Evolutionary conservation across 2,888 invertebrate genomes (phyloP), one percentile per base, ranked within the genome.

Genomic region (Brenthis ino): DNA sequence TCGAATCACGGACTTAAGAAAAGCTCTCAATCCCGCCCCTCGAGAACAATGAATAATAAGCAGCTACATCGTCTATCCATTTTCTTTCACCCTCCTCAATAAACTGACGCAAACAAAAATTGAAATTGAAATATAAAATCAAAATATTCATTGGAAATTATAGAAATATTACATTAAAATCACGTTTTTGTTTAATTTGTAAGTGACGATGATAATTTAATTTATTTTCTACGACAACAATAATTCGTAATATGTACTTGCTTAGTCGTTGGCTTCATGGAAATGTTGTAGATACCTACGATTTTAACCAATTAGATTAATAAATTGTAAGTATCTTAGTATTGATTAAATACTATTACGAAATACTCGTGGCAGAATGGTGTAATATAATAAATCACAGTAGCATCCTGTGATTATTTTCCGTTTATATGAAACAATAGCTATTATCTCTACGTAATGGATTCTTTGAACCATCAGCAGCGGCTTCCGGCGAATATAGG

Each of bases 11-110:
- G 79, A 80, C 84, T 77, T 77, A 79, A 80, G 84, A 80, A 86
- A 87, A 84, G 86, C 86, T 84, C 78, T 79, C 77, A 79, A 76
- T 80, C 82, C 80, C 82, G 73, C 72, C 75, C 76, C 74, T 72
- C 75, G 78, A 81, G 85, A 87, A 90, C 91, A 89, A 91, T 90
- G 91, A 90, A 91, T 91, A 91, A 88, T 89, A 91, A 91, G 86
- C 80, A 80, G 81, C 82, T 82, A 91, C 91, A 89, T 85, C 84
- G 86, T 84, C 87, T 85, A 86, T 86, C 89, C 90, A 91, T 91
- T 91, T 91, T 88, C 85, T 84, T 85, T 78, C 83, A 67, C 61
- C 89, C 77, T 86, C 80, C 84, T 88, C 87, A 88, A 87, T 85
- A 85, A 79, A 79, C 79, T 79, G 80, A 81, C 82, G 82, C 76